phyloP scores from a whole-genome alignment of 2,113 vertebrate genomes.

The Zosterops lateralis region DNA sequence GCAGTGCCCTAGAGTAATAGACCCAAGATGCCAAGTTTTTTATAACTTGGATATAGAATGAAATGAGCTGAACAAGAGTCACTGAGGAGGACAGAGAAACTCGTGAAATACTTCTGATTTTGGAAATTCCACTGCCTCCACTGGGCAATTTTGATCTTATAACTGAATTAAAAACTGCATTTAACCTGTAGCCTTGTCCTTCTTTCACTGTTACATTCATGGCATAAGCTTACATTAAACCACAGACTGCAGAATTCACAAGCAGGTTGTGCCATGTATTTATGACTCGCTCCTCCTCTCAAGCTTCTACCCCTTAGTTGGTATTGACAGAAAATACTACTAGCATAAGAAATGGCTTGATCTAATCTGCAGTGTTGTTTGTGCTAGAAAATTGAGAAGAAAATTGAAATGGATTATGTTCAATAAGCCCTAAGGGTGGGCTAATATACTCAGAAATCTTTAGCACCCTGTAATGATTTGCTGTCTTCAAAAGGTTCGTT shows the following conservation, averaged over 20 bases:
- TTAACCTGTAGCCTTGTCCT: not conserved
- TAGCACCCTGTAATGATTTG: conserved; percentile 60
- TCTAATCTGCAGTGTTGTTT: conserved; percentile 48
- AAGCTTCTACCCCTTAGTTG: conserved; percentile 11
- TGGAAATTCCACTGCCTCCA: not conserved
- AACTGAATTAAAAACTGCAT: not conserved
- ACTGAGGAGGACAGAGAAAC: not conserved
- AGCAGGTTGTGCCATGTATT: not conserved
- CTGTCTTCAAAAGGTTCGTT: conserved; percentile 21
- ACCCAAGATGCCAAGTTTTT: not conserved
- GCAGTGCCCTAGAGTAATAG: not conserved
- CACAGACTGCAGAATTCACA: conserved; percentile 16
- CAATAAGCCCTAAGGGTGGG: conserved; percentile 38
- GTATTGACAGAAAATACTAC: conserved; percentile 35
- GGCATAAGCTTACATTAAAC: conserved; percentile 49
- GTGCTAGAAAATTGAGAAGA: conserved; percentile 38
- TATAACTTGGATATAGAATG: not conserved
- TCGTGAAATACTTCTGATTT: not conserved
- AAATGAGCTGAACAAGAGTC: not conserved
- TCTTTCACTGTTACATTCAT: conserved; percentile 13
- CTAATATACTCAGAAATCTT: conserved; percentile 53
- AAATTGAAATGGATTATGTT: conserved; percentile 20
- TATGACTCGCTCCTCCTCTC: not conserved
- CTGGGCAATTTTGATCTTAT: not conserved
- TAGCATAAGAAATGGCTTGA: conserved; percentile 62